Percentiles rank a stretch among this genome's conserved stretches.
phyloP scores from a whole-genome alignment of 2,888 invertebrate species.

The Microchrysa polita region DNA sequence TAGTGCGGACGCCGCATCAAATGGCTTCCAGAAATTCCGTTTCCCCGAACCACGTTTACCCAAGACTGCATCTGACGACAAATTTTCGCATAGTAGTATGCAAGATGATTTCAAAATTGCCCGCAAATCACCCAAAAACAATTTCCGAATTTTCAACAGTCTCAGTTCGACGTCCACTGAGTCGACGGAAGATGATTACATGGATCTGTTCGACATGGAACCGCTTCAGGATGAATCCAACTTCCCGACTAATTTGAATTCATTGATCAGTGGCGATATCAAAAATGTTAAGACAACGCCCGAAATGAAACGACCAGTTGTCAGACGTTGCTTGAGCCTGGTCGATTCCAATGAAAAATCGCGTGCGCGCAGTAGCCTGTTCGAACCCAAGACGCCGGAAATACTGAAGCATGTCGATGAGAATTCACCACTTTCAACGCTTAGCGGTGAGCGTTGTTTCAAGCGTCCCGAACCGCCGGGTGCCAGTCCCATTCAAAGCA shows the following conservation, averaged over 20 bases:
- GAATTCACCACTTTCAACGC: slow-evolving; percentile 51
- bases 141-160: slow-evolving; percentile 64
- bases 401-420: slow-evolving; percentile 57
- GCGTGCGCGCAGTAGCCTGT: slow-evolving; percentile 62
- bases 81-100: slow-evolving; percentile 45
- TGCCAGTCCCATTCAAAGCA: slow-evolving; percentile 64
- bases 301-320: slow-evolving; percentile 64
- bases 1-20: slow-evolving; percentile 60
- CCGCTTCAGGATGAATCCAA: slow-evolving; percentile 64
- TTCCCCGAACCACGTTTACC: slow-evolving; percentile 64
- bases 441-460: slow-evolving; percentile 60
- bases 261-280: slow-evolving; percentile 69
- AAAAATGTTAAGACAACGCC: slow-evolving; percentile 63
- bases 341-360: slow-evolving; percentile 61
- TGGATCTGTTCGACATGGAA: slow-evolving; percentile 72
- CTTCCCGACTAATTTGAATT: slow-evolving; percentile 69
- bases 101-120: not conserved
- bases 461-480: slow-evolving; percentile 76
- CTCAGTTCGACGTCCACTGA: slow-evolving; percentile 69
- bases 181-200: slow-evolving; percentile 73
- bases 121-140: slow-evolving; percentile 55
- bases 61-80: slow-evolving; percentile 54
- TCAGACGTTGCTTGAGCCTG: slow-evolving; percentile 66
- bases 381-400: slow-evolving; percentile 62
- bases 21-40: slow-evolving; percentile 61